A percentile compares a stretch with the other conserved stretches of the same genome.
Conservation (phyloP, 2,113 vertebrate species). For the Bostrychus sinensis region DNA sequence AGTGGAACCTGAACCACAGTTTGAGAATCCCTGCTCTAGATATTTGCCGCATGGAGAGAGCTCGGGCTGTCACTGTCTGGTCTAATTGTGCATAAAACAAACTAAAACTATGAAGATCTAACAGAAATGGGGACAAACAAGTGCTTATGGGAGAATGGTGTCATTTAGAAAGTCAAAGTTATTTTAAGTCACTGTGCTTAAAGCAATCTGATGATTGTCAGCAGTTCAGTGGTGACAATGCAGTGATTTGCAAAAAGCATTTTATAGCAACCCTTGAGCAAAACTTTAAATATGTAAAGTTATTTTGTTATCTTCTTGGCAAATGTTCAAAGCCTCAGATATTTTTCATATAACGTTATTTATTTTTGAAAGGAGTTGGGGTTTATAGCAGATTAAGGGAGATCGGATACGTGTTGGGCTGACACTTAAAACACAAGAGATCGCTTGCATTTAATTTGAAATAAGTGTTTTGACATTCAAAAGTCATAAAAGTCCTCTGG, state of each 20-base stretch:
- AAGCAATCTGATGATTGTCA: background rate
- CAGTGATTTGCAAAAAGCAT: background rate
- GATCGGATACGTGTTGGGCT: too few relatives aligned
- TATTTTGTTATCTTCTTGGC: background rate
- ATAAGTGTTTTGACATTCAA: background rate
- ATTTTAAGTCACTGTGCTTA: slow-evolving; percentile 20
- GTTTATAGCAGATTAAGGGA: too few relatives aligned
- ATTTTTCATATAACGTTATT: too few relatives aligned
- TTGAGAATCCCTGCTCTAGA: background rate
- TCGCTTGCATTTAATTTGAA: too few relatives aligned
- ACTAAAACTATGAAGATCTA: background rate
- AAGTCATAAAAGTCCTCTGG: background rate
- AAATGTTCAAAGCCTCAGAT: too few relatives aligned
- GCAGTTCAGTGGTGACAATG: background rate
- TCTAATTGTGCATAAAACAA: background rate
- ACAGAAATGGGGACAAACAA: background rate
- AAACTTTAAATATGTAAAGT: background rate
- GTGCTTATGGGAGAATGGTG: background rate
- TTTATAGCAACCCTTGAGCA: background rate
- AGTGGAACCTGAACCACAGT: too few relatives aligned
- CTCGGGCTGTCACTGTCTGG: background rate
- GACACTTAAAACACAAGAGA: too few relatives aligned
- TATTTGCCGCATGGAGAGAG: background rate
- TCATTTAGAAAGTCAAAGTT: slow-evolving; percentile 15
- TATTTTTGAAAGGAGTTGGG: too few relatives aligned